phyloP scores from a whole-genome alignment of 2,797 vertebrate species.

The Pampus argenteus region DNA sequence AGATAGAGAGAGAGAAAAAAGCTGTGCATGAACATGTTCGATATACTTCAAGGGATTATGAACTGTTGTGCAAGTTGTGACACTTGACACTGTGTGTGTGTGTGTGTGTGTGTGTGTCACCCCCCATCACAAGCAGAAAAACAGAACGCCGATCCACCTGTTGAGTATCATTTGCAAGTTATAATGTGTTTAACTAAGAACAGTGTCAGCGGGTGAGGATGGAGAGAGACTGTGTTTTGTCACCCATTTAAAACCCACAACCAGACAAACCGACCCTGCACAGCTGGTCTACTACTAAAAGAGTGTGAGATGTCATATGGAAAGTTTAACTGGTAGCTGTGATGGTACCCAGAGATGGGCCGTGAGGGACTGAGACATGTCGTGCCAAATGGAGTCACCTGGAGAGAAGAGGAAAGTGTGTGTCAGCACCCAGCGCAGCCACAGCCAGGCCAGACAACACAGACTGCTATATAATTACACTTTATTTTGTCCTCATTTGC shows the following conservation, averaged over 20 bases:
- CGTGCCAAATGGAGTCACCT: background rate
- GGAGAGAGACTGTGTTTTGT: background rate
- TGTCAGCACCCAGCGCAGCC: background rate
- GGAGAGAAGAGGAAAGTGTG: no score
- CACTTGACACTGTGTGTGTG: background rate
- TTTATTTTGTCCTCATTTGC: background rate
- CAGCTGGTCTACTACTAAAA: constrained; percentile 22
- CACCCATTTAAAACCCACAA: constrained; percentile 43
- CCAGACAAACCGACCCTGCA: constrained; percentile 19
- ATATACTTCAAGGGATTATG: constrained; percentile 14
- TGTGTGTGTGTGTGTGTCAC: background rate
- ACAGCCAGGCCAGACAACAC: background rate
- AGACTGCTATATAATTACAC: background rate
- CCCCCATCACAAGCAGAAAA: constrained; percentile 7
- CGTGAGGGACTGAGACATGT: constrained; percentile 32
- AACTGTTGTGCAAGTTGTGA: constrained; percentile 8
- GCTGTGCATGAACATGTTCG: constrained; percentile 13
- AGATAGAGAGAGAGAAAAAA: background rate
- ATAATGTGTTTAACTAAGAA: background rate
- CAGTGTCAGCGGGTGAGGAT: constrained; percentile 32
- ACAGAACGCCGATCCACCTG: constrained; percentile 36
- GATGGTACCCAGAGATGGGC: background rate
- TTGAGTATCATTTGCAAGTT: constrained; percentile 25
- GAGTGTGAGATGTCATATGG: constrained; percentile 9
- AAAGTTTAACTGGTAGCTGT: background rate